Evolutionary conservation across 1,140 invertebrate species (phyloP), one percentile per base, ranked within the genome.

Genomic region (Drosophila takahashii): DNA sequence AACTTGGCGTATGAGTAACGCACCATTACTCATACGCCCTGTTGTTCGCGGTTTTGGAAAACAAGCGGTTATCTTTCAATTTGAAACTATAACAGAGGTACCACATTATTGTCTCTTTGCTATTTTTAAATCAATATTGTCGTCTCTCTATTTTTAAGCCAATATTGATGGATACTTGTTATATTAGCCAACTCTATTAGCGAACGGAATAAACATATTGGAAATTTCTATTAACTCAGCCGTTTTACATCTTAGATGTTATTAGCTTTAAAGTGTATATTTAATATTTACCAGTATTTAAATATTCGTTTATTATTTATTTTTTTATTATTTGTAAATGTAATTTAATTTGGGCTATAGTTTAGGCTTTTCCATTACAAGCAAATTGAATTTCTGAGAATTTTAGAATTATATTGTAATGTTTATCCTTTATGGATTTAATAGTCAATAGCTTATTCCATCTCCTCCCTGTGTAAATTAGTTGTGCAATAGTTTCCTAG

Each of bases 1-100:
- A 15, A 57, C 50, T 3, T 4, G 36, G 41, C 65, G 66, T 57
- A 39, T 59, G 45, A 37, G 60, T 44, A 32, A 15, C 1, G 22
- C 18, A 36, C 39, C 27, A 61, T 80, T 72, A 51, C 62, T 59
- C 39, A 84, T 85, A 60, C 71, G 80, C 47, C 66, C 5, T 22
- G 79, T 26, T 36, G 60, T 6, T n/a, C n/a, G 54, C 34, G 27
- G 3, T 10, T 8, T 22, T 48, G 5, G 3, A 26, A 26, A 56
- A 56, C 39, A 54, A 67, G 8, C 29, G 22, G 27, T 16, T 45
- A 27, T 6, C 58, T 47, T 39, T 66, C 5, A 39, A 9, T 2
- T 26, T 8, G 2, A 52, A 52, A 52, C 9, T 15, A 52, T 3
- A 22, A 13, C 9, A 3, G 1, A 22, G 5, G 22, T 2, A 22